Evolutionary conservation across 2,888 invertebrate genomes (phyloP), one percentile per base, ranked within the genome.

Genomic region (Drosophila pullipes): DNA sequence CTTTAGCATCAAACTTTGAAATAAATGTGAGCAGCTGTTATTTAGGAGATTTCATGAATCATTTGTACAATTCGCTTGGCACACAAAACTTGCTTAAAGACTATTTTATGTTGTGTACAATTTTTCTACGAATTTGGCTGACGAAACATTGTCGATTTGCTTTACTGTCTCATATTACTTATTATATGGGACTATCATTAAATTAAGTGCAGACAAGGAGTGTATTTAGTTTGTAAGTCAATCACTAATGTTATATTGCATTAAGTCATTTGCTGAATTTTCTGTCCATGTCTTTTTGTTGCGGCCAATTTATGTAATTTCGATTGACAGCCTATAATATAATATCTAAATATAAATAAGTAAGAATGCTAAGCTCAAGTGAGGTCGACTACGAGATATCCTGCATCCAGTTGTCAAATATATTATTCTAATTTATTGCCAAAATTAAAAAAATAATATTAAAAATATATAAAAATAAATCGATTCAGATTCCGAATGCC

Each of bases 251-350:
- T 33, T 33, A 4, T 33, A 1, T 31, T 41, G 50, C n/a, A 28
- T 37, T 62, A 25, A 18, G 31, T 30, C 18, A 50, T 35, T 47
- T 1, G 49, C 44, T 30, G 30, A 44, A n/a, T 71, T 50, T 18
- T 4, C 10, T 44, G 18, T 7, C 2, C 31, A 2, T 6, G 22
- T 30, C 9, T 59, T 4, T 28, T 18, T 28, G 28, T 28, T 50
- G 10, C 10, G 28, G 2, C n/a, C 10, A 30, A 52, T 33, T 22
- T 37, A 33, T 35, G 44, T 35, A 55, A 61, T 52, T 59, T 50
- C 13, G 63, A 35, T 35, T 54, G 73, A 82, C 74, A 82, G 58
- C 60, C 58, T 60, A 60, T 72, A 66, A 68, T 72, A 25, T 16
- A 22, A 22, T 25, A 9, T 47, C 4, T 16, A 16, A 47, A 47